Percentiles rank a stretch among this genome's conserved stretches.
Conservation (phyloP, 2,113 vertebrate species). For the Tretioscincus oriximinensis region DNA sequence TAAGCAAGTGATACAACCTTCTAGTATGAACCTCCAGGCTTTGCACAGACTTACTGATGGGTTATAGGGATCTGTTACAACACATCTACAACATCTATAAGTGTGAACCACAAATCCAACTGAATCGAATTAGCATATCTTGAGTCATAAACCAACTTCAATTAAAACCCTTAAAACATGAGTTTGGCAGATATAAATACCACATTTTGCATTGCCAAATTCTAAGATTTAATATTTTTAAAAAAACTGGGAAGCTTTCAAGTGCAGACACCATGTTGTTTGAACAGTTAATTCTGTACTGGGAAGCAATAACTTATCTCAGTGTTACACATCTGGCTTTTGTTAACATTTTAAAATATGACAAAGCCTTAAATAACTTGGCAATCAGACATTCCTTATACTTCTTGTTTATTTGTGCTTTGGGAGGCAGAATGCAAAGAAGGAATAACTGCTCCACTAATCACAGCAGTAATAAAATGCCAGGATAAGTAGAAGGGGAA, state of each 20-base stretch:
- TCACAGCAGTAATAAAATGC: slow-evolving; percentile 18
- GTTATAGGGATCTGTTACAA: not conserved
- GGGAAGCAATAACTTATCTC: not conserved
- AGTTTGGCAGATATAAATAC: not conserved
- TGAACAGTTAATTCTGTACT: not conserved
- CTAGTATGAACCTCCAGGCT: too few species aligned
- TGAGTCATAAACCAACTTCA: not conserved
- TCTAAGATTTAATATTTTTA: not conserved
- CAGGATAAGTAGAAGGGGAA: slow-evolving; percentile 21
- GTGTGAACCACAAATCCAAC: too few species aligned
- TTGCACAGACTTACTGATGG: too few species aligned
- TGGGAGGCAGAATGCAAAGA: not conserved
- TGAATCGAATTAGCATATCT: too few species aligned
- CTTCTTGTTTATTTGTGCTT: slow-evolving; percentile 15
- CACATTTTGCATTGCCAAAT: too few species aligned
- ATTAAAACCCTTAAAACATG: not conserved
- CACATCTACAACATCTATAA: too few species aligned
- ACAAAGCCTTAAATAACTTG: not conserved
- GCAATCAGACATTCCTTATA: not conserved
- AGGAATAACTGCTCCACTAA: slow-evolving; percentile 9
- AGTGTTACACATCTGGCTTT: not conserved
- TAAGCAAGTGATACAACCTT: too few species aligned
- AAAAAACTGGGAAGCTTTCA: not conserved
- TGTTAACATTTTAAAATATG: not conserved
- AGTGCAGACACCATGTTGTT: not conserved